These are phyloP conservation scores for Drosophila ohnishii DNA, from an alignment of 1,140 invertebrate species.

Conservation along the genomic window DNA sequence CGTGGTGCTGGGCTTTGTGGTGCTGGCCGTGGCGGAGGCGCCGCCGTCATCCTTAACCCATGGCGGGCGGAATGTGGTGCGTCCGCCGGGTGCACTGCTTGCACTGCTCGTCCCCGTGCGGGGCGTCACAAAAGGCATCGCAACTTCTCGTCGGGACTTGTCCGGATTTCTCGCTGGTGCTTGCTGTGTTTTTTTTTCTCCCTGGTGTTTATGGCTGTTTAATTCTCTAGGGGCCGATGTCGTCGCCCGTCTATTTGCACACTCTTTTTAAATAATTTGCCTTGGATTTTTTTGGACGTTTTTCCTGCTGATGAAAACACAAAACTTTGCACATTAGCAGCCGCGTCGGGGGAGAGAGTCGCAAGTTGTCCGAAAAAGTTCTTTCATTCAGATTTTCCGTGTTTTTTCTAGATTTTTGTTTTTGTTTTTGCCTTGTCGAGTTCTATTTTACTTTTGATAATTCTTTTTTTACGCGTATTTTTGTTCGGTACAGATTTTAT, in stretches of 20 bases:
- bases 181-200: conserved; percentile 22
- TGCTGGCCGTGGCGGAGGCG: conserved; percentile 83
- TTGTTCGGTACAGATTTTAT: conserved; percentile 43
- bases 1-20: conserved; percentile 82
- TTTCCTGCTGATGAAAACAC: conserved; percentile 69
- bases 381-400: conserved; percentile 53
- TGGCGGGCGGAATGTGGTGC: conserved; percentile 89
- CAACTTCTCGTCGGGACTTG: conserved; percentile 41
- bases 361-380: conserved; percentile 76
- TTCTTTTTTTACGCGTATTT: conserved; percentile 47
- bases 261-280: conserved; percentile 81
- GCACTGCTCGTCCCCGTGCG: conserved; percentile 69
- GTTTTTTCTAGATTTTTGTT: conserved; percentile 26
- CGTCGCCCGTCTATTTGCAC: conserved; percentile 69
- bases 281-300: conserved; percentile 51
- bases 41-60: conserved; percentile 90
- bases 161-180: conserved; percentile 7
- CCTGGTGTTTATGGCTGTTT: conserved; percentile 31
- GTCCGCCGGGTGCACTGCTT: conserved; percentile 78
- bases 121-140: conserved; percentile 78
- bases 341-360: conserved; percentile 34
- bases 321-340: conserved; percentile 81
- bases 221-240: conserved; percentile 47
- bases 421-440: conserved; percentile 9
- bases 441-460: conserved; percentile 30